phyloP scores from a whole-genome alignment of 2,113 vertebrate species.

The Petrocephalus microphthalmus region DNA sequence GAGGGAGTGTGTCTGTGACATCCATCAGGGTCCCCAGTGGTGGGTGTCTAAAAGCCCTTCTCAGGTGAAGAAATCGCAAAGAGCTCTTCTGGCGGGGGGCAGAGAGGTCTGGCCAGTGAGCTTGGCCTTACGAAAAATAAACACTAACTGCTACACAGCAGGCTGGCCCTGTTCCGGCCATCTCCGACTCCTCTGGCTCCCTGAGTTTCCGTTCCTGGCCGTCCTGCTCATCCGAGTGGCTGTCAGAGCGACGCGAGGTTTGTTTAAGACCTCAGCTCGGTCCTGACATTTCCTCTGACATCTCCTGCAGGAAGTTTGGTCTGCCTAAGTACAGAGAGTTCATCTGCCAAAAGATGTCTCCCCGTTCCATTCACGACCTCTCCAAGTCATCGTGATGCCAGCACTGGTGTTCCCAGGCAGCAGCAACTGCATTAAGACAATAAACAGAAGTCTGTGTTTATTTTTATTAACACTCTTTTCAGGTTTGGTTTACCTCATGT shows the following conservation, averaged over 20 bases:
- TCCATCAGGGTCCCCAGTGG: background rate
- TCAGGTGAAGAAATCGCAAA: background rate
- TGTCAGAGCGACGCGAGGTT: background rate
- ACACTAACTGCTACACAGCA: background rate
- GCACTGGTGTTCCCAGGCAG: background rate
- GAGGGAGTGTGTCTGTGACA: background rate
- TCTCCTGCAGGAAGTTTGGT: background rate
- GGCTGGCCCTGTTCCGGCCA: background rate
- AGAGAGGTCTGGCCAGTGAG: background rate
- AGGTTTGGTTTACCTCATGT: background rate
- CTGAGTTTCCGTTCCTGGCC: background rate
- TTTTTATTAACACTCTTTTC: conserved; percentile 4
- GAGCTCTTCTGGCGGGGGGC: background rate
- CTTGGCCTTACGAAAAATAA: background rate
- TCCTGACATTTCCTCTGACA: background rate
- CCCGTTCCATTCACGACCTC: background rate
- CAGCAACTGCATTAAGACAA: background rate
- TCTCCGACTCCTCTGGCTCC: background rate
- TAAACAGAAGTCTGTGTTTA: background rate
- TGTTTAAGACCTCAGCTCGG: background rate
- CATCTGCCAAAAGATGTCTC: background rate
- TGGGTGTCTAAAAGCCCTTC: background rate
- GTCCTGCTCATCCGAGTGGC: background rate
- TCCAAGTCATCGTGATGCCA: background rate
- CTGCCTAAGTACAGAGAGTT: background rate